A percentile compares a stretch with the other conserved stretches of the same genome.
Evolutionary conservation across 1,140 invertebrate species (phyloP).

Genomic region (Penaeus chinensis): DNA sequence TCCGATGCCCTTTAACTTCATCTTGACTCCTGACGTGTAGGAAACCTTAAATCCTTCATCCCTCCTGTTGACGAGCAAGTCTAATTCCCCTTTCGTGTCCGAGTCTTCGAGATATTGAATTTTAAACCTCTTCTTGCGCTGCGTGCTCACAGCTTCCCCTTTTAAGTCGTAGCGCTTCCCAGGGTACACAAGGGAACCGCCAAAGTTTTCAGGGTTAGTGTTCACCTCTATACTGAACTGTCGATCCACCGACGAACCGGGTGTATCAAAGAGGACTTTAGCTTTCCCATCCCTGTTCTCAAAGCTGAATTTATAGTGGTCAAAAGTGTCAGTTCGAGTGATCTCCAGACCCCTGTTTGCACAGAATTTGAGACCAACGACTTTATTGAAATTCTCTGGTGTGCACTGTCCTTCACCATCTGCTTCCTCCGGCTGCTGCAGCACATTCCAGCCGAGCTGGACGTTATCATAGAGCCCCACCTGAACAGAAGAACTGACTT

Average conservation of each 20-base stretch:
- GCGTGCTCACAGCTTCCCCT: slow-evolving; percentile 12
- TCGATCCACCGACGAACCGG: slow-evolving; percentile 44
- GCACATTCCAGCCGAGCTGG: slow-evolving; percentile 14
- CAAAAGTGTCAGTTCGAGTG: slow-evolving; percentile 40
- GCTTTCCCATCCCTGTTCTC: not conserved
- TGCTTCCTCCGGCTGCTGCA: not conserved
- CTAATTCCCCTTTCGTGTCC: slow-evolving; percentile 16
- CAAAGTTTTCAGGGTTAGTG: not conserved
- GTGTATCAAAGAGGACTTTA: slow-evolving; percentile 36
- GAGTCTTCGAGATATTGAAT: slow-evolving; percentile 35
- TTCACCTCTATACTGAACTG: slow-evolving; percentile 7
- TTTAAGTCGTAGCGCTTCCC: slow-evolving; percentile 17
- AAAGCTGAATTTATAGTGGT: slow-evolving; percentile 28
- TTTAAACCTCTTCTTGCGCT: slow-evolving; percentile 1
- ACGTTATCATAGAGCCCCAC: slow-evolving; percentile 27
- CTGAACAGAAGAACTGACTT: slow-evolving; percentile 32
- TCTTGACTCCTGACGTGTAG: not conserved
- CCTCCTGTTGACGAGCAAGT: not conserved
- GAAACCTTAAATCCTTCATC: not conserved
- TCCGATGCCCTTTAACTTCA: slow-evolving; percentile 1
- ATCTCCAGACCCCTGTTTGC: not conserved
- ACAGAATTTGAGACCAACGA: slow-evolving; percentile 33
- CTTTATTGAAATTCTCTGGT: slow-evolving; percentile 3
- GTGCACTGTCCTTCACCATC: slow-evolving; percentile 1
- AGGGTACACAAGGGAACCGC: slow-evolving; percentile 15